Evolutionary conservation across 2,888 invertebrate genomes (phyloP), one percentile per base, ranked within the genome.

Genomic region (Fragum whitleyi): DNA sequence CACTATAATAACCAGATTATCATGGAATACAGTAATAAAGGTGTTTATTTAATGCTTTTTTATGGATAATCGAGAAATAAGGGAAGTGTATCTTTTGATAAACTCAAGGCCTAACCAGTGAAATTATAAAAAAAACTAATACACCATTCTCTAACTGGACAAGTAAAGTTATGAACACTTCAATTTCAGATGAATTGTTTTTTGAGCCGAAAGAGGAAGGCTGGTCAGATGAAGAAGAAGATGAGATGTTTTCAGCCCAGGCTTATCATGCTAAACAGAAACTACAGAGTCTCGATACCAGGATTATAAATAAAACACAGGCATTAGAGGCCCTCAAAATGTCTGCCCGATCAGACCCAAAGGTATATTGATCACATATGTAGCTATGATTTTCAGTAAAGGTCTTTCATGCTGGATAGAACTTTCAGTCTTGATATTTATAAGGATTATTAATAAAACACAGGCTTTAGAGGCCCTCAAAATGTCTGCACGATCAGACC

Each of bases 361-460:
- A 97, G 90, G 93, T 94, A 69, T 9, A 32, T n/a, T n/a, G n/a
- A n/a, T n/a, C n/a, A n/a, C n/a, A n/a, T n/a, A n/a, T n/a, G n/a
- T n/a, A n/a, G n/a, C n/a, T n/a, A n/a, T n/a, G n/a, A n/a, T 90
- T 92, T 77, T 89, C 87, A 14, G 87, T 85, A 14, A 90, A 92
- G 78, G 90, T 91, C 0, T 91, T 91, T 81, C 89, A 90, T 67
- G 91, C 91, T 32, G 86, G 91, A 74, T 90, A 96, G 87, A 97
- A 97, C 93, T 95, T 98, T 3, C 96, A 97, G 97, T 91, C 93
- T 98, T 75, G 97, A 97, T 89, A 97, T 97, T 91, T n/a, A n/a
- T n/a, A n/a, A 96, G 96, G 90, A 95, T 98, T 80, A 96, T 96
- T 91, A 97, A 97, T 90, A 98, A 98, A 94, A 96, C 95, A 90